Conservation (phyloP, 1,140 invertebrate species). For the Trissolcus basalis region DNA sequence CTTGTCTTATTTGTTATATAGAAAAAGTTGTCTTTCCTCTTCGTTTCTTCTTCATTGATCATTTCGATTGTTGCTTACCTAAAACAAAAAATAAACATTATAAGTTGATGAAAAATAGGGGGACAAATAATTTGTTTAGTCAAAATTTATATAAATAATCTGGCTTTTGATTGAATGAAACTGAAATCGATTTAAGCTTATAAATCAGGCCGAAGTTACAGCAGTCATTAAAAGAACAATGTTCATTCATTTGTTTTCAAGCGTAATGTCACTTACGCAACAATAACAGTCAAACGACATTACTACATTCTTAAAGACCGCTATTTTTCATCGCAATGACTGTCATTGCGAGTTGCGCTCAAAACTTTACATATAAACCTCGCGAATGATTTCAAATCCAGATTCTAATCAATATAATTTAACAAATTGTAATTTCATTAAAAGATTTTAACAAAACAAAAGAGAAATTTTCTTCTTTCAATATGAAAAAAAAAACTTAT, state of each 20-base stretch:
- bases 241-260: conserved; percentile 57
- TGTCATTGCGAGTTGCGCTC: conserved; percentile 30
- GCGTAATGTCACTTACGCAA: conserved; percentile 56
- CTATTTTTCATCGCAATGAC: conserved; percentile 47
- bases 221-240: conserved; percentile 51
- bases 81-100: conserved; percentile 39
- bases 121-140: no score
- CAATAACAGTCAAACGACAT: conserved; percentile 49
- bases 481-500: no score
- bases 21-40: no score
- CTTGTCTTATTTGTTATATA: no score
- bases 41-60: no score
- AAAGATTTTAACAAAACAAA: no score
- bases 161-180: not conserved
- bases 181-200: conserved; percentile 38
- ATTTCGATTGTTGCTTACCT: conserved; percentile 36
- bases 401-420: not conserved
- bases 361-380: conserved; percentile 24
- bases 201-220: conserved; percentile 40
- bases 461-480: no score
- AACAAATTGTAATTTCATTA: no score
- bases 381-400: conserved; percentile 10
- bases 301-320: conserved; percentile 55
- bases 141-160: not conserved
- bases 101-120: no score